phyloP scores from a whole-genome alignment of 2,113 vertebrate genomes.

The Piaya cayana region DNA sequence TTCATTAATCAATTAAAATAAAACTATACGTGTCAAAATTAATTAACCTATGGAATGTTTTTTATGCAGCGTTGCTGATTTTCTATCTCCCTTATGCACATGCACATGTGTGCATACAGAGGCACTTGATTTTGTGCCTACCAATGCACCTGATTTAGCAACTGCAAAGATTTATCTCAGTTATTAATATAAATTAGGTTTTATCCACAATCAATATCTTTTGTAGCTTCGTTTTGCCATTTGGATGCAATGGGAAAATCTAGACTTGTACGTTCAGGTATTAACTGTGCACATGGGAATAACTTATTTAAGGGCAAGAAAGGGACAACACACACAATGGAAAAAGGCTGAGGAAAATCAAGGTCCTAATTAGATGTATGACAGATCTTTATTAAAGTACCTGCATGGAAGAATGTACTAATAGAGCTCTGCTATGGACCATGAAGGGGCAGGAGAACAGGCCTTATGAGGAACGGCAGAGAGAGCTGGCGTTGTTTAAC shows the following conservation, averaged over 20 bases:
- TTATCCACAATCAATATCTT: not conserved
- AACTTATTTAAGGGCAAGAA: not conserved
- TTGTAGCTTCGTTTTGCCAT: not conserved
- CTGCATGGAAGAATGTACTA: not conserved
- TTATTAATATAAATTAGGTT: not conserved
- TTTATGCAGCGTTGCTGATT: not conserved
- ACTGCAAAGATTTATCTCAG: not conserved
- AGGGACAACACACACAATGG: not conserved
- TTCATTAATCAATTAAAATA: not conserved
- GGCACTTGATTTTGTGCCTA: not conserved
- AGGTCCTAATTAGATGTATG: not conserved
- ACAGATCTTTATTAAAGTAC: not conserved
- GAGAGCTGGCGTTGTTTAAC: no score
- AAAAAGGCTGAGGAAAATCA: not conserved
- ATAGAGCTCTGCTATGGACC: not conserved
- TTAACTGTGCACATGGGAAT: not conserved
- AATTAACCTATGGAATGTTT: constrained; percentile 12
- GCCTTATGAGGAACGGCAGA: no score
- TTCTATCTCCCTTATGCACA: not conserved
- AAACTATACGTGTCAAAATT: constrained; percentile 13
- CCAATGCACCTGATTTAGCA: not conserved
- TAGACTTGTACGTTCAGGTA: not conserved
- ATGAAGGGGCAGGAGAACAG: no score
- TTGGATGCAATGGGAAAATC: not conserved
- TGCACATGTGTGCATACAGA: accelerated